phyloP scores from a whole-genome alignment of 2,797 vertebrate species.

The Apodemus agrarius region DNA sequence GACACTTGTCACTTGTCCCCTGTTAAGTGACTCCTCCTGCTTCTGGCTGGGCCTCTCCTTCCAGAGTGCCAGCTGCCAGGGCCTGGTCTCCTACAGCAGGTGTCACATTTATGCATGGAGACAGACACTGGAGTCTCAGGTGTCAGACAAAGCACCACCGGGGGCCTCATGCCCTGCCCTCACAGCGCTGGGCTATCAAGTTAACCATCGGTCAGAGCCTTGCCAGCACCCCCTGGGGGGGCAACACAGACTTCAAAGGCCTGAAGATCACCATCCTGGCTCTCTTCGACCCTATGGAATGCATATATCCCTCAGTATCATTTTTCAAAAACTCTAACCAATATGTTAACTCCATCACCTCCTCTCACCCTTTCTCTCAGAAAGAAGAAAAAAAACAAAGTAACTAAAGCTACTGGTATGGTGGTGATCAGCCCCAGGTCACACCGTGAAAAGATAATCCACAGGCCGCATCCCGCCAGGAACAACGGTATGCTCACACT shows the following conservation, averaged over 20 bases:
- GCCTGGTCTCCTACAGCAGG: constrained; percentile 64
- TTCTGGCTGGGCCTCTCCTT: constrained; percentile 42
- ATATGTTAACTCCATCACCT: not conserved
- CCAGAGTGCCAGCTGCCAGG: constrained; percentile 71
- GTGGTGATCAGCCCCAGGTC: not conserved
- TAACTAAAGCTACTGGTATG: not conserved
- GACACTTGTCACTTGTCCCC: constrained; percentile 49
- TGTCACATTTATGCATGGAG: constrained; percentile 72
- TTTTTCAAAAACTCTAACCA: constrained; percentile 8
- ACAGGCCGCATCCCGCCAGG: not conserved
- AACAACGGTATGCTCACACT: not conserved
- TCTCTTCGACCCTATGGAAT: not conserved
- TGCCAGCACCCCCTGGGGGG: constrained; percentile 25
- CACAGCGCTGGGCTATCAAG: constrained; percentile 69
- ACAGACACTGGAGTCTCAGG: constrained; percentile 72
- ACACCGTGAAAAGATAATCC: not conserved
- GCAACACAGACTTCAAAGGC: constrained; percentile 29
- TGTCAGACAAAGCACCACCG: constrained; percentile 63
- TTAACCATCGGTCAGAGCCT: constrained; percentile 36
- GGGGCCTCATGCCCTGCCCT: constrained; percentile 62
- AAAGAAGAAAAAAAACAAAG: not conserved
- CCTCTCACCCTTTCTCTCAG: not conserved
- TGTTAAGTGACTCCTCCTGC: constrained; percentile 16
- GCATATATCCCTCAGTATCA: not conserved
- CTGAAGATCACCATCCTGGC: not conserved